Conservation (phyloP, 2,797 vertebrate species). For the Bucorvus abyssinicus region DNA sequence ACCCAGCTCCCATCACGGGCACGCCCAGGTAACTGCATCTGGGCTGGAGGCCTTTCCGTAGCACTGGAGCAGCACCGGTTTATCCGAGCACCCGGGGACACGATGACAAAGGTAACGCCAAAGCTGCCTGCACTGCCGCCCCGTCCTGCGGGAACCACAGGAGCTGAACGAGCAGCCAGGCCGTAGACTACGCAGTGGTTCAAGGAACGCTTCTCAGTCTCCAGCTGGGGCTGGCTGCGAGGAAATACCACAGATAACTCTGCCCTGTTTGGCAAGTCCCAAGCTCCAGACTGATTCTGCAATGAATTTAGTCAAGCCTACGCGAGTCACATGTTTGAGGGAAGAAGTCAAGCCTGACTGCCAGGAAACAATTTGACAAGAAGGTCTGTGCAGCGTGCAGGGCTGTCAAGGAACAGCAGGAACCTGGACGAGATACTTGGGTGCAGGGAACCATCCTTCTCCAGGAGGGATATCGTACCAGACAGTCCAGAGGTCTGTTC, state of each 20-base stretch:
- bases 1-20: not conserved
- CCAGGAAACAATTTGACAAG: not conserved
- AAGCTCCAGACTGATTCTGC: constrained; percentile 34
- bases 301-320: constrained; percentile 40
- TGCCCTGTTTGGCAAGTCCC: constrained; percentile 31
- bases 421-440: not conserved
- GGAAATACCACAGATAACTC: constrained; percentile 38
- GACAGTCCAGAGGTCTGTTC: not conserved
- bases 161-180: not conserved
- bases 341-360: constrained; percentile 30
- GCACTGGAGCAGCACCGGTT: not conserved
- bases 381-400: not conserved
- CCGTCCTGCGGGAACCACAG: not conserved
- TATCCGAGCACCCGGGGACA: not conserved
- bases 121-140: not conserved
- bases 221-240: not conserved
- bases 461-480: not conserved
- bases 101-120: not conserved
- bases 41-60: not conserved
- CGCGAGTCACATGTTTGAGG: not conserved
- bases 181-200: not conserved
- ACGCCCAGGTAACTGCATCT: not conserved
- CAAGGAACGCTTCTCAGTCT: not conserved
- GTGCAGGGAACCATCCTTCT: not conserved
- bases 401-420: not conserved